These are phyloP conservation scores for Rattus rattus DNA, from an alignment of 2,113 vertebrate species.

Conservation along the genomic window DNA sequence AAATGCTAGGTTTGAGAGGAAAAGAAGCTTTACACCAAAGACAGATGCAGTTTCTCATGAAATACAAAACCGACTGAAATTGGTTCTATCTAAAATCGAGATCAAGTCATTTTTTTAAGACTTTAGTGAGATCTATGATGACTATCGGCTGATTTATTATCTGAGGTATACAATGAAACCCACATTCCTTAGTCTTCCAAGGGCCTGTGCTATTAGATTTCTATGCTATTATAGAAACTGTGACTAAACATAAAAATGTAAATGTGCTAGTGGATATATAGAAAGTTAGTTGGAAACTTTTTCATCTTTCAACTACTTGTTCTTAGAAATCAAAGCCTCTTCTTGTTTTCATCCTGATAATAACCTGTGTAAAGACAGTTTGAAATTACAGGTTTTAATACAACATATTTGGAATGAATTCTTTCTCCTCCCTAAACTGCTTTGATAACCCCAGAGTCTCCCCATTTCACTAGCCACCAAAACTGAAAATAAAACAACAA, in stretches of 20 bases:
- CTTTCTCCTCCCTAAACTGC: not conserved
- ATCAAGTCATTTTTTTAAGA: conserved; percentile 59
- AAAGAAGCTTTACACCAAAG: conserved; percentile 28
- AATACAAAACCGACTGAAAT: conserved; percentile 71
- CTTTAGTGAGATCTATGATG: not conserved
- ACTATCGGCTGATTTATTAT: not conserved
- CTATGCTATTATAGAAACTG: not conserved
- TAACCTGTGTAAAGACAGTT: not conserved
- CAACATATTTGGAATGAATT: not conserved
- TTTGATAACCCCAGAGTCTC: not conserved
- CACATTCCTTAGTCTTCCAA: not conserved
- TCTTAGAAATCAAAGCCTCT: not conserved
- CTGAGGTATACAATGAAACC: not conserved
- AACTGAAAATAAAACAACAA: too few species aligned
- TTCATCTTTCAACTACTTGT: not conserved
- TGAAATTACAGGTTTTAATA: not conserved
- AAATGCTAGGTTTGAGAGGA: not conserved
- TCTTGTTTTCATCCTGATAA: not conserved
- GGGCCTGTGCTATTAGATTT: not conserved
- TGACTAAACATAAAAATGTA: not conserved
- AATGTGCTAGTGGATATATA: not conserved
- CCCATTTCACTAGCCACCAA: not conserved
- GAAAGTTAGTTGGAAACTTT: not conserved
- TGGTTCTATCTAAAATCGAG: conserved; percentile 64
- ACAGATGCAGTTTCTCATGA: conserved; percentile 47